Percentiles rank a stretch among this genome's conserved stretches.
phyloP scores from a whole-genome alignment of 2,113 vertebrate species.

The Pipra filicauda region DNA sequence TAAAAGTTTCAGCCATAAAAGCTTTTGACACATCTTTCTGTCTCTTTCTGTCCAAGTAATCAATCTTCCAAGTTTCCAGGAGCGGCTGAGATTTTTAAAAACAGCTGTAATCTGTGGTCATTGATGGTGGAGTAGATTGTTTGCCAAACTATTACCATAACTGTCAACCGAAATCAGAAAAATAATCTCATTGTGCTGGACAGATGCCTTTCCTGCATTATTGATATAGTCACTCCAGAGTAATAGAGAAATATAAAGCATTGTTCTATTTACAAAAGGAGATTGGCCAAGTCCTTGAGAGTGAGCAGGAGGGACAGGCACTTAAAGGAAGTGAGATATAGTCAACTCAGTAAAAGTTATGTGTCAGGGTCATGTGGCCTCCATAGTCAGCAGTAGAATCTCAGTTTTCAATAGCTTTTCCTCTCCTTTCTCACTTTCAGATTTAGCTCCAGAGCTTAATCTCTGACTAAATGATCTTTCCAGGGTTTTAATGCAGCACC shows the following conservation, averaged over 20 bases:
- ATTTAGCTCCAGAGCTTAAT: conserved; percentile 46
- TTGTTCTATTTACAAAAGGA: conserved; percentile 99
- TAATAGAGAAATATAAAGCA: conserved; percentile 98
- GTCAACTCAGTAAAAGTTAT: conserved; percentile 88
- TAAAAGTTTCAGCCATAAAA: conserved; percentile 79
- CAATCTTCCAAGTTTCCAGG: conserved; percentile 88
- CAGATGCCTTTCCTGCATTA: conserved; percentile 97
- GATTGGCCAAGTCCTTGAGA: conserved; percentile 97
- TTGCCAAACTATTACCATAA: conserved; percentile 99
- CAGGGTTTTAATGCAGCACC: neutral
- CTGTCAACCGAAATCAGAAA: conserved; percentile 96
- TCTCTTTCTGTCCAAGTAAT: conserved; percentile 82
- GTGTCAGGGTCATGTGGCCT: conserved; percentile 86
- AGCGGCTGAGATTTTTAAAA: conserved; percentile 87
- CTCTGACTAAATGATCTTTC: conserved; percentile 43
- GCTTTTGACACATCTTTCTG: conserved; percentile 80
- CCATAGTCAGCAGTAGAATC: conserved; percentile 66
- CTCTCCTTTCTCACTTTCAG: conserved; percentile 43
- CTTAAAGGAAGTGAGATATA: conserved; percentile 95
- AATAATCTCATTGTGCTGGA: conserved; percentile 97
- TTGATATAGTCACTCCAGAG: conserved; percentile 94
- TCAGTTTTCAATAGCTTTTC: conserved; percentile 56
- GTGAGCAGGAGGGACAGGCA: conserved; percentile 91
- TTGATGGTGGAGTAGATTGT: conserved; percentile 95
- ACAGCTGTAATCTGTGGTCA: conserved; percentile 95